Percentiles rank a stretch among this genome's conserved stretches.
Conservation (phyloP, 2,888 invertebrate species). For the Mantis religiosa region DNA sequence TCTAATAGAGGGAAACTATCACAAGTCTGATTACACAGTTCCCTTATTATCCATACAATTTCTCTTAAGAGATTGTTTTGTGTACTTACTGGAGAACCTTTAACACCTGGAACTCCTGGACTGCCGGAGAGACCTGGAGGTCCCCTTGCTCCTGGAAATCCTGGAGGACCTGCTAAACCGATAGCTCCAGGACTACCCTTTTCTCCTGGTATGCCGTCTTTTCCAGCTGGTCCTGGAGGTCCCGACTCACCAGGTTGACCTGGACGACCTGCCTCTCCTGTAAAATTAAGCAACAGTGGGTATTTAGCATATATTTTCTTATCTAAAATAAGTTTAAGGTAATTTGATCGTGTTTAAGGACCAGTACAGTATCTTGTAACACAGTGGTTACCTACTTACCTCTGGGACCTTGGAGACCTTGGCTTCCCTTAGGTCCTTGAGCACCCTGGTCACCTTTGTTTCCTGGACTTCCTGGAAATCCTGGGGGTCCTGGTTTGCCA, state of each 20-base stretch:
- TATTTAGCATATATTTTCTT: background rate
- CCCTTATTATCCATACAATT: no score
- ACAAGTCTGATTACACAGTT: no score
- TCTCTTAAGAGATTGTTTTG: background rate
- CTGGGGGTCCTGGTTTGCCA: conserved; percentile 80
- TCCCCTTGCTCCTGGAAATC: conserved; percentile 78
- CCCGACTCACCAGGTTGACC: conserved; percentile 75
- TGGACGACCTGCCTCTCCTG: conserved; percentile 71
- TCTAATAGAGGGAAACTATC: no score
- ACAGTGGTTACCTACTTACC: conserved; percentile 44
- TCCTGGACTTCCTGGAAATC: conserved; percentile 78
- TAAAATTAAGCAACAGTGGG: background rate
- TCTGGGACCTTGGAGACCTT: conserved; percentile 74
- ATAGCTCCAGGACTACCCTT: conserved; percentile 71
- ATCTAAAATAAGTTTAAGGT: background rate
- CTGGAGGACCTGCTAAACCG: conserved; percentile 72
- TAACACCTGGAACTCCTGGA: conserved; percentile 67
- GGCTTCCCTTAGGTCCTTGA: conserved; percentile 73
- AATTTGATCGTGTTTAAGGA: background rate
- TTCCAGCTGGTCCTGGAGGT: conserved; percentile 68
- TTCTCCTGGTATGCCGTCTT: conserved; percentile 76
- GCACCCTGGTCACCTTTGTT: conserved; percentile 75
- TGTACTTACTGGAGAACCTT: conserved; percentile 64
- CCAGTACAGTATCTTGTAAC: background rate
- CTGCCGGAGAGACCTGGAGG: conserved; percentile 70